Conservation (phyloP, 2,113 vertebrate species). For the Uria lomvia region DNA sequence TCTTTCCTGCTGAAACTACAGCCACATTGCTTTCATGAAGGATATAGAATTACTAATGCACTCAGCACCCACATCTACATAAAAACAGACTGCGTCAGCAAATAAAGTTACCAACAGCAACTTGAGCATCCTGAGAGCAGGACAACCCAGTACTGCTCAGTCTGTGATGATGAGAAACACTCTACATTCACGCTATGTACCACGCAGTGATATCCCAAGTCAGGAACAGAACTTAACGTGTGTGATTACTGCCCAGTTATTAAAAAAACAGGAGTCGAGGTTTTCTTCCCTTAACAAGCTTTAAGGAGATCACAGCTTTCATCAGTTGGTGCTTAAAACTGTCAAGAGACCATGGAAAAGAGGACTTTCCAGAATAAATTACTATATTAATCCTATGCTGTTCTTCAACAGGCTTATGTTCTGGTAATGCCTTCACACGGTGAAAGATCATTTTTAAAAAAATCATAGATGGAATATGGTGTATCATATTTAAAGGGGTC, state of each 20-base stretch:
- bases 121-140: not conserved
- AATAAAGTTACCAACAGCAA: not conserved
- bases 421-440: not conserved
- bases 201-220: fast-evolving
- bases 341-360: not conserved
- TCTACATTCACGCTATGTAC: fast-evolving
- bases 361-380: not conserved
- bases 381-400: not conserved
- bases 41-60: not conserved
- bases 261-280: not conserved
- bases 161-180: not conserved
- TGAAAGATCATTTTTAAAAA: not conserved
- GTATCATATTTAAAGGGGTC: not conserved
- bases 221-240: fast-evolving
- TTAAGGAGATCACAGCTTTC: not conserved
- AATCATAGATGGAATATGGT: not conserved
- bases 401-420: not conserved
- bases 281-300: not conserved
- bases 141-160: not conserved
- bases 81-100: not conserved
- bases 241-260: not conserved
- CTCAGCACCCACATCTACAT: not conserved
- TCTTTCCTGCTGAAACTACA: not conserved
- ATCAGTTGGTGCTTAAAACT: not conserved
- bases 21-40: not conserved